phyloP scores from a whole-genome alignment of 2,888 invertebrate genomes.

The Phyllotreta striolata region DNA sequence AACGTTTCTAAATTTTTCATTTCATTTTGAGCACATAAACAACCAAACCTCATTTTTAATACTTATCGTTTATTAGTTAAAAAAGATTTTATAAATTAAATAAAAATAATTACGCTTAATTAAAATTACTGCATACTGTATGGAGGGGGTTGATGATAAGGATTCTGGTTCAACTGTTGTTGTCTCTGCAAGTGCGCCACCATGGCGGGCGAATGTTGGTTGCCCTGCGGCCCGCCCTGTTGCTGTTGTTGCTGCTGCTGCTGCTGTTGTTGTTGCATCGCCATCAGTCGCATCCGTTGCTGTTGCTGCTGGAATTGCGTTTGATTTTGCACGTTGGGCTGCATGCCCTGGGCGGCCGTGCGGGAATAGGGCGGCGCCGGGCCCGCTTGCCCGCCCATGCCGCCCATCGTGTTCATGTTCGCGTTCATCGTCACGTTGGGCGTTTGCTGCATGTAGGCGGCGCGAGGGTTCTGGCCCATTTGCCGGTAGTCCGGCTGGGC shows the following conservation, averaged over 20 bases:
- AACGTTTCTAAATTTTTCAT: slow-evolving; percentile 28
- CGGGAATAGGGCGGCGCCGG: slow-evolving; percentile 84
- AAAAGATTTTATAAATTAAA: slow-evolving; percentile 5
- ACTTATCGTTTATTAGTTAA: slow-evolving; percentile 3
- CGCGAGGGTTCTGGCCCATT: slow-evolving; percentile 61
- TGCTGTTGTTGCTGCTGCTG: slow-evolving; percentile 55
- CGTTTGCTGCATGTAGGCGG: slow-evolving; percentile 75
- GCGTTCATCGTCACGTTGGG: slow-evolving; percentile 89
- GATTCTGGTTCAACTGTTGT: slow-evolving; percentile 67
- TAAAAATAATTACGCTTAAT: neutral
- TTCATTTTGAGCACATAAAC: neutral
- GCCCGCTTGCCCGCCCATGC: slow-evolving; percentile 64
- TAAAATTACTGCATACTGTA: slow-evolving; percentile 57
- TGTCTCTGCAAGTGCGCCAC: slow-evolving; percentile 73
- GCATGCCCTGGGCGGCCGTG: slow-evolving; percentile 55
- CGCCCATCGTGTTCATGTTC: slow-evolving; percentile 78
- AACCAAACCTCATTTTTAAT: neutral
- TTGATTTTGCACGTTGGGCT: slow-evolving; percentile 56
- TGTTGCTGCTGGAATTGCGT: slow-evolving; percentile 69
- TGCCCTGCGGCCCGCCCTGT: slow-evolving; percentile 60
- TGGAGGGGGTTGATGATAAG: slow-evolving; percentile 68
- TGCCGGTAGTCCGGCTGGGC: slow-evolving; percentile 59
- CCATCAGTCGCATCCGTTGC: slow-evolving; percentile 73
- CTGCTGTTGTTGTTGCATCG: slow-evolving; percentile 66
- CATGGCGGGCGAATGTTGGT: slow-evolving; percentile 68